These are phyloP conservation scores for Lepas anatifera DNA, from an alignment of 2,888 invertebrate species.

Conservation along the genomic window DNA sequence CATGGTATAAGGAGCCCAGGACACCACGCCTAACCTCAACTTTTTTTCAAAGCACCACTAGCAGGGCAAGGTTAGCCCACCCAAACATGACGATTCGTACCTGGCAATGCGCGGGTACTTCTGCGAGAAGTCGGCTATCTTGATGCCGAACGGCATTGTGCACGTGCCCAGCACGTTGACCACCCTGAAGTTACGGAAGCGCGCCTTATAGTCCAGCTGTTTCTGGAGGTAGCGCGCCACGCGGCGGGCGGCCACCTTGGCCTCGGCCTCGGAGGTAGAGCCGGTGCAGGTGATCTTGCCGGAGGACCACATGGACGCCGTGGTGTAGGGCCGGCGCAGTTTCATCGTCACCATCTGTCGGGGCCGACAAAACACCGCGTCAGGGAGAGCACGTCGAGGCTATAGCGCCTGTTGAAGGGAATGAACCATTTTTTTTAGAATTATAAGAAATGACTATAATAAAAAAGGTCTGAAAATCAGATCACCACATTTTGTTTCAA, in stretches of 20 bases:
- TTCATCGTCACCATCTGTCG: constrained; percentile 91
- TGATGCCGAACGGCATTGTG: constrained; percentile 92
- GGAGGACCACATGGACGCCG: constrained; percentile 97
- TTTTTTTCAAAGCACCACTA: no score
- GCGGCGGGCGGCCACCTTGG: constrained; percentile 78
- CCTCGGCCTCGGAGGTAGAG: constrained; percentile 47
- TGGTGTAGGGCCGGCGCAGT: constrained; percentile 82
- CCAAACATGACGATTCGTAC: no score
- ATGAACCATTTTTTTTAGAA: no score
- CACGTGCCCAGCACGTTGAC: constrained; percentile 98
- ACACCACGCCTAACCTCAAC: no score
- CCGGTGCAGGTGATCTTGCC: constrained; percentile 90
- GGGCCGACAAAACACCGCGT: no score
- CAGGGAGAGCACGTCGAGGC: no score
- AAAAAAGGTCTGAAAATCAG: no score
- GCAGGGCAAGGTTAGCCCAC: no score
- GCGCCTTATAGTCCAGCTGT: constrained; percentile 73
- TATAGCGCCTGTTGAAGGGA: no score
- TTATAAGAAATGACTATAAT: no score
- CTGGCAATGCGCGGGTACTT: constrained; percentile 66
- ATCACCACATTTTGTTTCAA: no score
- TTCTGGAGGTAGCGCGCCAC: constrained; percentile 81
- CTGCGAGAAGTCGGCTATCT: constrained; percentile 82
- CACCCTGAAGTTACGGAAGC: constrained; percentile 84
- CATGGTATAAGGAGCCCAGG: no score